Evolutionary conservation across 2,797 vertebrate species (phyloP).

Genomic region (Acanthis flammea): DNA sequence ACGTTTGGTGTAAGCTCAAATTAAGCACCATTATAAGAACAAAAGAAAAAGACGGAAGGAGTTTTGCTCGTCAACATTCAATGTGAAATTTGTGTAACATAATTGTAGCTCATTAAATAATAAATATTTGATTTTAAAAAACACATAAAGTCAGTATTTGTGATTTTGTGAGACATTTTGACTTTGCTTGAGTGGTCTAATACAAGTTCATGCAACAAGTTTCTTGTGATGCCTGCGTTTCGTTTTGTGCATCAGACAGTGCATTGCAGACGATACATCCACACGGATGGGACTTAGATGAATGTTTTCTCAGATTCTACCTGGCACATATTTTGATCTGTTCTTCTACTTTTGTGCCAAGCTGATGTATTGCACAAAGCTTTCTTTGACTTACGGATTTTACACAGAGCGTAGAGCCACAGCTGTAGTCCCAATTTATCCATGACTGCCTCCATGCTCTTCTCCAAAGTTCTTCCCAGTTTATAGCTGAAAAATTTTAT

Average conservation of each 20-base stretch:
- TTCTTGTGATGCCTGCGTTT: neutral
- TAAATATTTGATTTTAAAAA: constrained; percentile 8
- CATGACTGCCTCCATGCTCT: neutral
- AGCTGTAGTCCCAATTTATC: neutral
- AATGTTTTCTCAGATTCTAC: neutral
- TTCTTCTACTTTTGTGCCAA: neutral
- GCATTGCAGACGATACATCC: neutral
- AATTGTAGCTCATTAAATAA: constrained; percentile 18
- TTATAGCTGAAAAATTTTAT: constrained; percentile 11
- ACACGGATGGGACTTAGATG: neutral
- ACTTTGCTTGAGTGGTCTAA: neutral
- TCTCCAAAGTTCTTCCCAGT: constrained; percentile 1
- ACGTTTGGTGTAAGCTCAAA: neutral
- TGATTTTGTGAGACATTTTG: neutral
- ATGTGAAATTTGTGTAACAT: neutral
- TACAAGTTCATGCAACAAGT: neutral
- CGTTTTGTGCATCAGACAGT: neutral
- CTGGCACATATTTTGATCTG: neutral
- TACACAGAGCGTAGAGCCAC: neutral
- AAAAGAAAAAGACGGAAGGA: neutral
- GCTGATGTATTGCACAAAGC: neutral
- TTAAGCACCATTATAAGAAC: neutral
- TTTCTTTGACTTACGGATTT: neutral
- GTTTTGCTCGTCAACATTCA: neutral
- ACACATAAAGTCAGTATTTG: neutral